Evolutionary conservation across 2,797 vertebrate genomes (phyloP), one percentile per base, ranked within the genome.

Genomic region (Pseudomugil gertrudae): DNA sequence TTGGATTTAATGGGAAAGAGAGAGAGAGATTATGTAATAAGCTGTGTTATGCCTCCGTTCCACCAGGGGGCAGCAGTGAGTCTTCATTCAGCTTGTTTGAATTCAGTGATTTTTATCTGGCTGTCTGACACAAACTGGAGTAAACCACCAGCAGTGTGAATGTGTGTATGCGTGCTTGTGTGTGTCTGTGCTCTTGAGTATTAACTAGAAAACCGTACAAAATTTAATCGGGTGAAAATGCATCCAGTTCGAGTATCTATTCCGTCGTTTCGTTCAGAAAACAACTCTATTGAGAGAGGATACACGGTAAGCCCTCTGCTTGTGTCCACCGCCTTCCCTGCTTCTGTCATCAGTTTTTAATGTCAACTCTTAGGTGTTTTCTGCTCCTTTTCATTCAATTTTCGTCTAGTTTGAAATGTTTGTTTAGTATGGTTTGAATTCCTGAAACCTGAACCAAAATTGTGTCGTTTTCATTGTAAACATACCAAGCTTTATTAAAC

Each of bases 191-290:
- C 10, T 21, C 10, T 32, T 21, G 0, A 29, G 7, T 45, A 53
- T 56, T 15, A 17, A 9, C 13, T 1, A 0, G 1, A n/a, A n/a
- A 38, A 53, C 26, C 48, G 26, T 13, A 17, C 4, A 6, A 7
- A 0, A 52, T 17, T 48, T 3, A 0, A 30, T 66, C 13, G 1
- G 15, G 61, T 29, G 26, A 80, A 63, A 15, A 95, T 95, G 94
- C 90, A 92, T 76, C 82, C 89, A 0, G 81, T 95, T 69, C 93
- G 95, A 85, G 94, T 99, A 72, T 96, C 90, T 83, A 96, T 99
- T 54, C 97, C 97, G 58, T 98, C 97, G 56, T 98, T 98, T 82
- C 95, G 97, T 45, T 95, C 95, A 15, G 97, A 98, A 81, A 96
- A 96, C 90, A 97, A 89, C 88, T 93, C 94, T 24, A 79, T 95